Conservation (phyloP, 2,797 vertebrate species). For the Alcedo quadribrachys region DNA sequence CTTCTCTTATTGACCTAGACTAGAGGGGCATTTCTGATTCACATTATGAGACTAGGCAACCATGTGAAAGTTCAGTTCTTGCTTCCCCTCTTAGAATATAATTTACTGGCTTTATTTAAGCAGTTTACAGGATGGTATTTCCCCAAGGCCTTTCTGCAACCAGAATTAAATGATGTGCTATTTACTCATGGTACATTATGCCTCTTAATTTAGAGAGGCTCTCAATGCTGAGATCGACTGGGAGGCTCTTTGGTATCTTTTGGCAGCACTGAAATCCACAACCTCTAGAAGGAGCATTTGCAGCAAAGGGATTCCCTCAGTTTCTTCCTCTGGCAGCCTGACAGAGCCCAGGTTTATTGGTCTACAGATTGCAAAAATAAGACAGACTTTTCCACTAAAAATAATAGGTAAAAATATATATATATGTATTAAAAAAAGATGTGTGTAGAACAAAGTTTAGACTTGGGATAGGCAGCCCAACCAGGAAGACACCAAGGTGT, state of each 20-base stretch:
- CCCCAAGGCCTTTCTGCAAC: not conserved
- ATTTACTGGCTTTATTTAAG: not conserved
- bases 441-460: not conserved
- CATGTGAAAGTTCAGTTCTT: not conserved
- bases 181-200: conserved; percentile 4
- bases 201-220: conserved; percentile 24
- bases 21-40: not conserved
- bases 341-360: not conserved
- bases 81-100: not conserved
- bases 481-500: not conserved
- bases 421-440: too few species aligned
- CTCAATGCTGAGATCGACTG: not conserved
- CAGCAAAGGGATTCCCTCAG: not conserved
- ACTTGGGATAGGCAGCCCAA: not conserved
- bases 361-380: not conserved
- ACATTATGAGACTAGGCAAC: not conserved
- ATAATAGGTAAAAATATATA: not conserved
- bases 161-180: conserved; percentile 19
- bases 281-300: not conserved
- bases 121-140: not conserved
- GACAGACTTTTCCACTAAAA: not conserved
- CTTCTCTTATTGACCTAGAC: not conserved
- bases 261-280: not conserved
- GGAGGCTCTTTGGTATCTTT: not conserved
- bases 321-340: not conserved